phyloP scores from a whole-genome alignment of 1,140 invertebrate genomes.

The Temnothorax nylanderi region DNA sequence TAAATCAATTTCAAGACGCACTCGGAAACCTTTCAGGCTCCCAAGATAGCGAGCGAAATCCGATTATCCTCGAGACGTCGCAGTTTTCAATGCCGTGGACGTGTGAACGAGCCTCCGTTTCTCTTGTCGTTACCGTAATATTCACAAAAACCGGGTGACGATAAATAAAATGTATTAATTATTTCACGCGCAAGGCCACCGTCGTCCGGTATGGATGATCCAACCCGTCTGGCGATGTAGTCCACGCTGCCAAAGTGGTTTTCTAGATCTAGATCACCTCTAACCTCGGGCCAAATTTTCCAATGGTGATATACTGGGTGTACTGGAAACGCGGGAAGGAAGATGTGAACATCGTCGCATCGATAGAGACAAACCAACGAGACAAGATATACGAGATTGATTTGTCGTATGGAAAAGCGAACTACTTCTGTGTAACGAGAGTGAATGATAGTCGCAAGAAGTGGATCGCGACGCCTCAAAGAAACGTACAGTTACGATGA shows the following conservation, averaged over 20 bases:
- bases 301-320: not conserved
- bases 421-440: not conserved
- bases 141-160: not conserved
- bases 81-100: not conserved
- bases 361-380: not conserved
- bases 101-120: not conserved
- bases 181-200: not conserved
- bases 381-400: not conserved
- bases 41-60: constrained; percentile 3
- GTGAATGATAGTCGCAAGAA: not conserved
- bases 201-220: not conserved
- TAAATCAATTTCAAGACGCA: constrained; percentile 18
- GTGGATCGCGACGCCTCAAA: not conserved
- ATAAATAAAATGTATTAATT: not conserved
- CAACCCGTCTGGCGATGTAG: not conserved
- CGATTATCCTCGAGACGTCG: not conserved
- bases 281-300: constrained; percentile 11
- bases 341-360: not conserved
- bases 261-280: not conserved
- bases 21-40: not conserved
- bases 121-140: not conserved
- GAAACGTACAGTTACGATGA: not conserved
- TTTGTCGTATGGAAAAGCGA: not conserved
- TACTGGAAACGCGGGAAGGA: not conserved
- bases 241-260: not conserved